A percentile compares a stretch with the other conserved stretches of the same genome.
These are phyloP conservation scores for Fringilla coelebs DNA, from an alignment of 2,797 vertebrate species.

Conservation along the genomic window DNA sequence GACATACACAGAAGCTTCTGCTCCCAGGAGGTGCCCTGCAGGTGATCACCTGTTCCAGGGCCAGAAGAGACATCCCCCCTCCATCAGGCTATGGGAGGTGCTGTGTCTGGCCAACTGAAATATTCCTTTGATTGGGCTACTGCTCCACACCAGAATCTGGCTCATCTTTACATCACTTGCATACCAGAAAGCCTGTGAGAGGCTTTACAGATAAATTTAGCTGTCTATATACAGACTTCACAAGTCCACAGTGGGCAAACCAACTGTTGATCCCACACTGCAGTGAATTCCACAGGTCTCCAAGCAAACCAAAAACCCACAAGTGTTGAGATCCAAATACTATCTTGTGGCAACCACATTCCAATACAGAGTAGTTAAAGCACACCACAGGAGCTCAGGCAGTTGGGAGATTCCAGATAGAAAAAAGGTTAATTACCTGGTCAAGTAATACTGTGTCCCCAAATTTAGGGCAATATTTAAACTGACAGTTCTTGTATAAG, in stretches of 20 bases:
- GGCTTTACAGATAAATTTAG: constrained; percentile 40
- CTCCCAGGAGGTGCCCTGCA: neutral
- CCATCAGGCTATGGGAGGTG: neutral
- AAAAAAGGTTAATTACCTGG: neutral
- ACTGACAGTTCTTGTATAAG: neutral
- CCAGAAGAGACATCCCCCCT: neutral
- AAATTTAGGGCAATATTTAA: neutral
- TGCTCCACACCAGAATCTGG: neutral
- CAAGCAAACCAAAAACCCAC: neutral
- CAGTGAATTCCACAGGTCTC: neutral
- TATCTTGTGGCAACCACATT: neutral
- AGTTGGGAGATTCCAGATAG: neutral
- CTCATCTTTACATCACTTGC: neutral
- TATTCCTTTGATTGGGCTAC: neutral
- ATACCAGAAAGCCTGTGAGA: neutral
- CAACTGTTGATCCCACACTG: neutral
- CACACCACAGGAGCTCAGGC: neutral
- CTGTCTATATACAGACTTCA: neutral
- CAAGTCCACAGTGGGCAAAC: neutral
- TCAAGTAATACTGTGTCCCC: neutral
- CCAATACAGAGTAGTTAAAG: neutral
- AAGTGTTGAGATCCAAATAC: neutral
- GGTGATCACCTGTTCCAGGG: neutral
- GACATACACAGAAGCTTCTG: neutral
- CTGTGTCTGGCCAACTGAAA: neutral